Conservation (phyloP, 92 coral and sea anemone genomes). For the Desmophyllum pertusum region DNA sequence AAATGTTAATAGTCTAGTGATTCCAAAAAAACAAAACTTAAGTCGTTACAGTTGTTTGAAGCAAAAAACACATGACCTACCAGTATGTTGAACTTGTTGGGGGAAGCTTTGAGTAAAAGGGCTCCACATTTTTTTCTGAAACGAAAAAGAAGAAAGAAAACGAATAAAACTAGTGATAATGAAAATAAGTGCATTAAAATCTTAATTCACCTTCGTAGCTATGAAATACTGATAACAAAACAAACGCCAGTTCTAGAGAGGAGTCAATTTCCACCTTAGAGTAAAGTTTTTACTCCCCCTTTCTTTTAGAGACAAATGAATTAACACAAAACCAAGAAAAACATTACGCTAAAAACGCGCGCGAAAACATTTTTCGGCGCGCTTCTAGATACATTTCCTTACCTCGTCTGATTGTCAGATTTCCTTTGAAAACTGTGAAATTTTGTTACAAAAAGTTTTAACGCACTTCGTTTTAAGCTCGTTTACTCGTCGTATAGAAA, state of each 20-base stretch:
- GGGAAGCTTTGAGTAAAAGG: slow-evolving; percentile 1
- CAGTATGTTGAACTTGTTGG: background rate
- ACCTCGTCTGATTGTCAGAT: background rate
- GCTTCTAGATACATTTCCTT: background rate
- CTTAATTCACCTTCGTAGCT: background rate
- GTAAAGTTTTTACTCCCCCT: too few relatives aligned
- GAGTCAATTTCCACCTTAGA: too few relatives aligned
- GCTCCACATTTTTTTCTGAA: slow-evolving; percentile 26
- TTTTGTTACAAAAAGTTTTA: background rate
- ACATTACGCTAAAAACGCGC: background rate
- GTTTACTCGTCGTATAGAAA: background rate
- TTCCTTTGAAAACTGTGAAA: background rate
- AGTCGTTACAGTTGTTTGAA: too few relatives aligned
- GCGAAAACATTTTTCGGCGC: background rate
- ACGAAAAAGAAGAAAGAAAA: background rate
- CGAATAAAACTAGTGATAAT: background rate
- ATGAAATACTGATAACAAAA: too few relatives aligned
- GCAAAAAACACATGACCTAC: background rate
- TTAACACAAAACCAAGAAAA: background rate
- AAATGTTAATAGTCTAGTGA: background rate
- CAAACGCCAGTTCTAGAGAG: too few relatives aligned
- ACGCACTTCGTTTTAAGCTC: background rate
- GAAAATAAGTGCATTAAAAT: too few relatives aligned
- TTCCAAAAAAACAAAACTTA: background rate
- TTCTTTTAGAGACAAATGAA: background rate